Conservation (phyloP, 2,113 vertebrate genomes). For the Anser brachyrhynchus region DNA sequence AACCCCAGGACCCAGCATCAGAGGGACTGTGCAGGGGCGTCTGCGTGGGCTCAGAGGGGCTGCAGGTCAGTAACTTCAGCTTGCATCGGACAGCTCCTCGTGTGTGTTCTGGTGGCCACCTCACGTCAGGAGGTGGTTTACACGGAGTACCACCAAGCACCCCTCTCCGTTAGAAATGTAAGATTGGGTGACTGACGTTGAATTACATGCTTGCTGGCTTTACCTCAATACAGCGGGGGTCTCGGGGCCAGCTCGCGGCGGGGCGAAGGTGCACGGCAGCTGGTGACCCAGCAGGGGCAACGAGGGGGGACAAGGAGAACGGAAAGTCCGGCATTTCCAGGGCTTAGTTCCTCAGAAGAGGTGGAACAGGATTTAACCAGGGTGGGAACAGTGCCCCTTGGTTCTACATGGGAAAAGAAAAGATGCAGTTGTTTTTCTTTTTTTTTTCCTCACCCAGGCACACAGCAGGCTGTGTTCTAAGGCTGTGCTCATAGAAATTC, state of each 20-base stretch:
- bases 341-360: not conserved
- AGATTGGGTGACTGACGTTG: too few species aligned
- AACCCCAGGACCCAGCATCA: not conserved
- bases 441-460: fast-evolving
- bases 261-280: fast-evolving
- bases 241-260: fast-evolving
- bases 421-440: fast-evolving
- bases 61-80: not conserved
- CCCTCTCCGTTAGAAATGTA: fast-evolving
- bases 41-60: not conserved
- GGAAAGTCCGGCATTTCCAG: not conserved
- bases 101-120: fast-evolving
- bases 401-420: not conserved
- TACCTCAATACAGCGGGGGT: not conserved
- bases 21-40: fast-evolving
- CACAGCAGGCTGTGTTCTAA: not conserved
- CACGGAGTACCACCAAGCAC: not conserved
- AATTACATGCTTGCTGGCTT: too few species aligned
- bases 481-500: not conserved
- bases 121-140: not conserved
- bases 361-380: not conserved
- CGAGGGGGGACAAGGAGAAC: too few species aligned
- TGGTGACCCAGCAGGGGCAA: not conserved
- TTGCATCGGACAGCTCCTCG: not conserved
- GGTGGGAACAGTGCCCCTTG: fast-evolving